Evolutionary conservation across 1,140 invertebrate genomes (phyloP), one percentile per base, ranked within the genome.

Genomic region (Dolichoris vasculosae): DNA sequence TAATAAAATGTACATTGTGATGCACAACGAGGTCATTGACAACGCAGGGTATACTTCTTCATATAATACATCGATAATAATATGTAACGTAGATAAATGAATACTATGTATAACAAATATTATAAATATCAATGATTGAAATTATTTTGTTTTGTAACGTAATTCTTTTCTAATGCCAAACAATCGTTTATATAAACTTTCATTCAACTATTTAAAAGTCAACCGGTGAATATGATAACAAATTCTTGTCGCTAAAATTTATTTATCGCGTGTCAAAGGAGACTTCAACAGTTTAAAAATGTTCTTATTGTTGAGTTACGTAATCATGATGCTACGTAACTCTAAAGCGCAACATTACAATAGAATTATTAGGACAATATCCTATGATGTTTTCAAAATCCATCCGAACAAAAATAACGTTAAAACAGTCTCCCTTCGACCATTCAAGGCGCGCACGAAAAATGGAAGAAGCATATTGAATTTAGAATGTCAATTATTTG

Each of bases 1-100:
- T 43, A 32, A 67, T 46, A 69, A 51, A 82, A 82, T 82, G 20
- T 82, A 82, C 78, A 80, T 59, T 46, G 32, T 40, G 51, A 26
- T 35, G 51, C 20, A 32, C 32, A 38, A n/a, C 76, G 76, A 79
- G 51, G 48, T 63, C 63, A 46, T 46, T 64, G 78, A 64, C 78
- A 40, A 59, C 48, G 48, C 48, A 59, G 30, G 30, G 15, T 48
- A 55, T 40, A n/a, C 71, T 75, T 11, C 26, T 75, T 46, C 40
- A 46, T 46, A 69, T 15, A 69, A 69, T 40, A 69, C 6, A 69
- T 35, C 35, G 35, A 38, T 40, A 69, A 69, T 69, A 38, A 69
- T 69, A 69, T 59, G 13, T 69, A 38, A 69, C 4, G 38, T 17
- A 32, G 15, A 40, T 64, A 32, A 63, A n/a, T 9, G 26, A 63